Base-by-base conservation (phyloP, 2,797 vertebrate genomes). In the Alectoris magna region DNA sequence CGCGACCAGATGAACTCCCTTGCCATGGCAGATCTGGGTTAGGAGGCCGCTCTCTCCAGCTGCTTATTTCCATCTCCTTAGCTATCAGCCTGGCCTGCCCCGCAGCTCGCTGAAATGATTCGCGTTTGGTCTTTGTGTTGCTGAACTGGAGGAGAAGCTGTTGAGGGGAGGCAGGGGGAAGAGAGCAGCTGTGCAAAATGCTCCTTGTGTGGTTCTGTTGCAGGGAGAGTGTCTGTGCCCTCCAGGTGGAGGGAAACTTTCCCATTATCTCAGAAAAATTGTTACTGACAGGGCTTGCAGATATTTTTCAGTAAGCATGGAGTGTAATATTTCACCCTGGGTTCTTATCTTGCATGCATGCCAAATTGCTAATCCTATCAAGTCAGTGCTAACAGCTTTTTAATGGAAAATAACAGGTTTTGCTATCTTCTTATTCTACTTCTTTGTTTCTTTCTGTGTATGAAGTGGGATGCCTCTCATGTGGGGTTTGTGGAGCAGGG, bases 1-100 rank as follows among this genome's bases (percentile, higher is more conserved):
- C n/a, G 3, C 22, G 8, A 48, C 75, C 64, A 74, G 62, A 34
- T 34, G 19, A 49, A 56, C 41, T 51, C 36, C 60, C 49, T 0
- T 0, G 41, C 66, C 6, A 0, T 46, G 88, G 53, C 79, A 87
- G 82, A 91, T 95, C 70, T 72, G 69, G 89, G 89, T 92, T 93
- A 92, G 84, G 76, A 94, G 82, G 79, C 82, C 93, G 79, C 84
- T 86, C 58, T 60, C 91, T 82, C 74, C 84, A 76, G 77, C 64
- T 90, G 74, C 74, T 84, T 41, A 10, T 83, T 92, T 43, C 55
- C 11, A 77, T 31, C 41, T 91, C 34, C 48, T 84, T 49, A 43
- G 41, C 76, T 80, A n/a, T 11, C 78, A 34, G 63, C 9, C 49
- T 60, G 36, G 38, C 38, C 84, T 81, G 87, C 67, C 74, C 68